phyloP scores from a whole-genome alignment of 2,113 vertebrate species.

The Thomomys bottae region DNA sequence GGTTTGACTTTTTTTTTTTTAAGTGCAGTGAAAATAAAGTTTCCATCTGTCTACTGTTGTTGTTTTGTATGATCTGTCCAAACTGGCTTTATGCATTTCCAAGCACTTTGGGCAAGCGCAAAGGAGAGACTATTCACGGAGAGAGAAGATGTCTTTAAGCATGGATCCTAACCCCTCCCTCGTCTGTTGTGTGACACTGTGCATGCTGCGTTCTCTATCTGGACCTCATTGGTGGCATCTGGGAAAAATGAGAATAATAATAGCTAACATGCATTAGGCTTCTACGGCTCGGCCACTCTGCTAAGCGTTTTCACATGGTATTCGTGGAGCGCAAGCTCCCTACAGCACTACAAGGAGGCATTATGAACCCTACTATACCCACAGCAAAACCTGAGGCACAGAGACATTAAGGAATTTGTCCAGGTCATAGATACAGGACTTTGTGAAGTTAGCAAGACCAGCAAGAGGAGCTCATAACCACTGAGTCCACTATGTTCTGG shows the following conservation, averaged over 20 bases:
- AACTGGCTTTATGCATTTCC: background rate
- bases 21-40: background rate
- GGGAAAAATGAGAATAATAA: background rate
- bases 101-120: background rate
- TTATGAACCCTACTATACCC: background rate
- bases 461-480: too few species aligned
- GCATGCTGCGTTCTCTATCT: background rate
- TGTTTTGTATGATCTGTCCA: background rate
- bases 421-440: background rate
- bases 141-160: background rate
- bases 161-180: background rate
- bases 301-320: background rate
- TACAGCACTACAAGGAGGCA: background rate
- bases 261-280: background rate
- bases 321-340: background rate
- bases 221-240: constrained; percentile 1
- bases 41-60: background rate
- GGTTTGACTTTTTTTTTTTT: constrained; percentile 11
- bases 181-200: background rate
- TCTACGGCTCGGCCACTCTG: background rate
- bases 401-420: constrained; percentile 14
- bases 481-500: rapidly evolving
- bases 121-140: background rate
- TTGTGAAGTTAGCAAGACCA: background rate
- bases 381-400: background rate